phyloP scores from a whole-genome alignment of 2,113 vertebrate genomes.

The Saccopteryx leptura region DNA sequence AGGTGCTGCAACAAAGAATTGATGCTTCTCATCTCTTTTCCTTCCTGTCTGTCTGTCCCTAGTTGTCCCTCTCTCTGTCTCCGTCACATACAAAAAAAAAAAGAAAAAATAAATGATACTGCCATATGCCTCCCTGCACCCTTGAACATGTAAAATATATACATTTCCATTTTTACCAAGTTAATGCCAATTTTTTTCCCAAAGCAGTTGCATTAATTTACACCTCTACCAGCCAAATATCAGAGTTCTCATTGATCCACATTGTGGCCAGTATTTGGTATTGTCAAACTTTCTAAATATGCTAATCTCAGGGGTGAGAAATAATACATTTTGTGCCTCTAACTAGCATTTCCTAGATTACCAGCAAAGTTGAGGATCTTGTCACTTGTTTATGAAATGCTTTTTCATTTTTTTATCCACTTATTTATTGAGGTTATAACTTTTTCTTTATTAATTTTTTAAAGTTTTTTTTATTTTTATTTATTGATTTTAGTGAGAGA shows the following conservation, averaged over 20 bases:
- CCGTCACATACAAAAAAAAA: too few species aligned
- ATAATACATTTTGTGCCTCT: not conserved
- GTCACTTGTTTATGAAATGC: slow-evolving; percentile 1
- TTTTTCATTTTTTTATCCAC: not conserved
- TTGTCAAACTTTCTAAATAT: not conserved
- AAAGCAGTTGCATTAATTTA: not conserved
- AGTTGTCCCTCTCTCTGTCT: too few species aligned
- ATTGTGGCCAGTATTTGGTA: not conserved
- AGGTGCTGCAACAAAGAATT: too few species aligned
- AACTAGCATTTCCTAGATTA: not conserved
- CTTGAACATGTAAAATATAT: not conserved
- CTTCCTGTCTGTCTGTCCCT: too few species aligned
- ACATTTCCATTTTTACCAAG: not conserved
- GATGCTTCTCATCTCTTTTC: too few species aligned
- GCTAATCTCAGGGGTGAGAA: not conserved
- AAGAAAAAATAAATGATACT: not conserved
- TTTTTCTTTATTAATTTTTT: not conserved
- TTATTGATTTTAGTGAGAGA: too few species aligned
- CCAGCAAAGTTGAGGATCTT: not conserved
- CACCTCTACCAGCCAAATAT: too few species aligned
- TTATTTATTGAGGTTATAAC: not conserved
- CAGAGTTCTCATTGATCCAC: not conserved
- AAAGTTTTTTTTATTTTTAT: not conserved
- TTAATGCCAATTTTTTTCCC: not conserved
- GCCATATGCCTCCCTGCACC: not conserved